These are phyloP conservation scores for Leucophenga maculata DNA, from an alignment of 2,888 invertebrate species.

Conservation along the genomic window DNA sequence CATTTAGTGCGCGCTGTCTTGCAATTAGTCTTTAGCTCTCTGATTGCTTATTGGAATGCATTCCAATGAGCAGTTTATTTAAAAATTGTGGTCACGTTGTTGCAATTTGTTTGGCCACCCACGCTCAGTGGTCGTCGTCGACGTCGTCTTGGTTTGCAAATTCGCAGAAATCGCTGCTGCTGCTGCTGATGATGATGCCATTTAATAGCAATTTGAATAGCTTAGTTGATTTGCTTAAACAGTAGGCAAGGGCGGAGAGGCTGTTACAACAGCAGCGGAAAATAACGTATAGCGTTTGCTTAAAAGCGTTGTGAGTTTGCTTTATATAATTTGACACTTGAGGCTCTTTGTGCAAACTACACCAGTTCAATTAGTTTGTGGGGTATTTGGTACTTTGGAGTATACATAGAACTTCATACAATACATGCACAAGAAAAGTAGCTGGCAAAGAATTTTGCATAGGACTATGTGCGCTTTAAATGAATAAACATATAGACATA, in stretches of 20 bases:
- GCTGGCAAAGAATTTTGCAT: too few species aligned
- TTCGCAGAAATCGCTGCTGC: slow-evolving; percentile 35
- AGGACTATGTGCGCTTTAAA: too few species aligned
- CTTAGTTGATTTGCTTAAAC: slow-evolving; percentile 29
- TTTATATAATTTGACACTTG: background rate
- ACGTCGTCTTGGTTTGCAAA: slow-evolving; percentile 15
- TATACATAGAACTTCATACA: too few species aligned
- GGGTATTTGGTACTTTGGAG: too few species aligned
- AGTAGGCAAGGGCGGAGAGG: too few species aligned
- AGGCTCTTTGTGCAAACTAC: too few species aligned
- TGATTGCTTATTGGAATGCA: slow-evolving; percentile 14
- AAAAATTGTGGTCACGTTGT: slow-evolving; percentile 65
- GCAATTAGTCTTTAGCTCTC: too few species aligned
- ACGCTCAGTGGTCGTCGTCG: slow-evolving; percentile 37
- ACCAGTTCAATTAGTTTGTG: too few species aligned
- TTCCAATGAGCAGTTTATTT: slow-evolving; percentile 57
- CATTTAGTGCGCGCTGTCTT: too few species aligned
- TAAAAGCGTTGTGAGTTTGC: background rate
- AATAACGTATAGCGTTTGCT: background rate
- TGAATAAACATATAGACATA: too few species aligned
- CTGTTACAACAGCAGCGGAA: too few species aligned
- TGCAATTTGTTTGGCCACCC: slow-evolving; percentile 65
- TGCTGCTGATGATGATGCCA: slow-evolving; percentile 34
- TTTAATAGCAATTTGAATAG: slow-evolving; percentile 31
- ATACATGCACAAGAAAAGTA: too few species aligned